Conservation (phyloP, 2,797 vertebrate species). For the Gadopsis bispinosus region DNA sequence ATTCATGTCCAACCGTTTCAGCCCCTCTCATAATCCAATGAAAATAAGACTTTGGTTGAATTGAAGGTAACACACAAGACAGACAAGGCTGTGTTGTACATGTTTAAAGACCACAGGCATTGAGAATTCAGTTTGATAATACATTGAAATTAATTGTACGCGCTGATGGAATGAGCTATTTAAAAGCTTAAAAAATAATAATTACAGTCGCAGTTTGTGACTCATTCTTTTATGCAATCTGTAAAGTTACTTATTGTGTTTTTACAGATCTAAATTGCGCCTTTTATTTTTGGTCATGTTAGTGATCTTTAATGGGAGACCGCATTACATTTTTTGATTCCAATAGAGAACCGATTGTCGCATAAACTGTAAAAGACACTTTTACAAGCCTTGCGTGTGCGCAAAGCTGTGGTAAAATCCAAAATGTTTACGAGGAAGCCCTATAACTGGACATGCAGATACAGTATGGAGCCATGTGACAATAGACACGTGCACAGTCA, state of each 20-base stretch:
- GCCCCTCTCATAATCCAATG: background rate
- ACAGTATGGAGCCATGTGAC: slow-evolving; percentile 1
- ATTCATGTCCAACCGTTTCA: background rate
- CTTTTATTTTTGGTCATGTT: background rate
- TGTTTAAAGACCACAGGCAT: background rate
- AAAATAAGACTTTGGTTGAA: background rate
- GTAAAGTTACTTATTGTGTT: background rate
- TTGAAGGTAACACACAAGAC: background rate
- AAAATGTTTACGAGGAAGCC: background rate
- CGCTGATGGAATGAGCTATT: background rate
- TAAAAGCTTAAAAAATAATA: background rate
- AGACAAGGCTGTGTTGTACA: background rate
- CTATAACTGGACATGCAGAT: background rate
- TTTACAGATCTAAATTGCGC: too few relatives aligned
- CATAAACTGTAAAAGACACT: background rate
- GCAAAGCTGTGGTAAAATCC: background rate
- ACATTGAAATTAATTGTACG: background rate
- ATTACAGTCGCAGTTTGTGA: background rate
- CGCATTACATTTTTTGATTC: background rate
- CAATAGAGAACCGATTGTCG: background rate
- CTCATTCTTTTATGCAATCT: background rate
- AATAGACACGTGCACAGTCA: background rate
- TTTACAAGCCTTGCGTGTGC: background rate
- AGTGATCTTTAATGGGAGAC: too few relatives aligned
- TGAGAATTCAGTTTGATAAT: background rate